A percentile compares a stretch with the other conserved stretches of the same genome.
Conservation (phyloP, 2,113 vertebrate species). For the Chlamydotis undulata region DNA sequence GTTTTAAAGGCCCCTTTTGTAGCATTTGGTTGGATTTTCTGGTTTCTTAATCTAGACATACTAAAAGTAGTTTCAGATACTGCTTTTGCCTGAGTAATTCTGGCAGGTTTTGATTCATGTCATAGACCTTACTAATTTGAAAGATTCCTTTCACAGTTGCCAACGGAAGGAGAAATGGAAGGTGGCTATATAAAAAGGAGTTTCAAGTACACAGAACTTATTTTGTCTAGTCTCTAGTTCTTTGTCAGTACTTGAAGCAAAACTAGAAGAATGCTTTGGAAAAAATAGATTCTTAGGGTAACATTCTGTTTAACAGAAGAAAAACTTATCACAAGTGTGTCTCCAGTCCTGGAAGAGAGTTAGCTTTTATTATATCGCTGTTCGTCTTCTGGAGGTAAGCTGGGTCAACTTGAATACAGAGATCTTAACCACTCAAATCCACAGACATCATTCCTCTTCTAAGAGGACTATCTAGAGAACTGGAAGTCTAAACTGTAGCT, state of each 20-base stretch:
- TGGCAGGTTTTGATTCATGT: not conserved
- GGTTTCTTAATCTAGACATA: not conserved
- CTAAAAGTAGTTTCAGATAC: not conserved
- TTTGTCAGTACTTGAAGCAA: not conserved
- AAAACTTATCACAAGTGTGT: not conserved
- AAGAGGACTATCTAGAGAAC: not conserved
- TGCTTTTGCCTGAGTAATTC: not conserved
- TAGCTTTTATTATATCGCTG: not conserved
- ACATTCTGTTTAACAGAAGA: not conserved
- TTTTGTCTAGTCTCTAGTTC: not conserved
- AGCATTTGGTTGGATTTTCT: not conserved
- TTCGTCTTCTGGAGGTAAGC: not conserved
- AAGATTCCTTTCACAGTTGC: not conserved
- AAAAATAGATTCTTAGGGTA: not conserved
- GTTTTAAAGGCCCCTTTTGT: not conserved
- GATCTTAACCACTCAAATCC: not conserved
- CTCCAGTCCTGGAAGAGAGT: not conserved
- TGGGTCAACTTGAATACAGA: not conserved
- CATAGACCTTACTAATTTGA: not conserved
- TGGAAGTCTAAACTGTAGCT: not conserved
- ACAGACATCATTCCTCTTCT: not conserved
- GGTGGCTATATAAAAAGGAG: not conserved
- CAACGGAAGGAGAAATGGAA: not conserved
- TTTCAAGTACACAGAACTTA: not conserved
- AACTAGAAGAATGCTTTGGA: not conserved